Base-by-base conservation (phyloP, 2,888 invertebrate species). In the Hyposoter dolosus region DNA sequence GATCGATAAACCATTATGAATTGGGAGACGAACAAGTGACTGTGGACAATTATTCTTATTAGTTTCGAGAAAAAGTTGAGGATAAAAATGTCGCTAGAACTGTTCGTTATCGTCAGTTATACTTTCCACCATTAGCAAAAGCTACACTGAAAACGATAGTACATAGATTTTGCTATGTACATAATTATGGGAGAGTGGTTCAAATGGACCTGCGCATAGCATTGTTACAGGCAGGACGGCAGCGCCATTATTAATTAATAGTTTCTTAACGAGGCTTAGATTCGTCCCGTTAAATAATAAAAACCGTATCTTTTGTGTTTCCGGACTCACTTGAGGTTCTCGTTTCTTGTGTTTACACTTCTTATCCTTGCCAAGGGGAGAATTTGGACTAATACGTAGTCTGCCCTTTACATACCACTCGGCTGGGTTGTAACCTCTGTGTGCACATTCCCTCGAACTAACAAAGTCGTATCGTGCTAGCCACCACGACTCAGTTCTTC, bases 211-310 rank as follows among this genome's bases (percentile, higher is more conserved):
- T 15, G 28, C 5, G 45, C 1, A 47, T 47, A 17, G 19, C 40
- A 56, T 35, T 28, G 63, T 23, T 19, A 28, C 23, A 32, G 45
- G n/a, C n/a, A 19, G 23, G 19, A 45, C 15, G 32, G 10, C 32
- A 19, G 17, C 17, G 53, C 2, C 53, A 66, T 83, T 68, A 50
- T 19, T 40, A 53, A 85, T 78, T 45, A 74, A 79, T 60, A 69
- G 45, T 75, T 78, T n/a, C 10, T 47, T 63, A 78, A 75, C 40
- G 75, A 78, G 68, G 60, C 60, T 50, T 23, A 63, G 60, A 53
- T 78, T 43, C 53, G 60, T 23, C 69, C 75, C 63, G 72, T 85
- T 82, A 82, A 78, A 79, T 82, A 75, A 85, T 75, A 75, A 63
- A 72, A 81, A 74, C 47, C 1, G 71, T 53, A 63, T 63, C 82